Base-by-base conservation (phyloP, 1,140 invertebrate species). In the Drosophila serrata region DNA sequence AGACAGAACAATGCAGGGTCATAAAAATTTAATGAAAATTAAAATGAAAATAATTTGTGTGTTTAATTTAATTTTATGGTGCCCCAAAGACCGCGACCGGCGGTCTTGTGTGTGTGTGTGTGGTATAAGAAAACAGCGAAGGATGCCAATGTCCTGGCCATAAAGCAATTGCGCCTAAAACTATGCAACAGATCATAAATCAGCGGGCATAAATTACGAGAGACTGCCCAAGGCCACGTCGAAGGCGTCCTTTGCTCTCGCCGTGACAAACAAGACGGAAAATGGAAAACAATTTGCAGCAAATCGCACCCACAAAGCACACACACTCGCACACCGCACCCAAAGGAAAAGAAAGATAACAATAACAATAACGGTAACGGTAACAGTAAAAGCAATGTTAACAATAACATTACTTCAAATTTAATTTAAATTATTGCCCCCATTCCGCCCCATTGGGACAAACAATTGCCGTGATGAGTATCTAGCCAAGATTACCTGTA, bases 21-120 rank as follows among this genome's bases (percentile, higher is more conserved):
- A 88, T 87, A 76, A 87, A 87, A 88, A 88, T 88, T 88, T 90
- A 90, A 88, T 88, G 84, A 88, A 88, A 88, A 88, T 88, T 90
- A 88, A 88, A 88, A 88, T 84, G 84, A 90, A 84, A 80, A 88
- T 88, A 90, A 90, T 88, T 88, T 88, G 85, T 88, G 85, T 78
- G 77, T 70, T 88, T 90, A 88, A 88, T 88, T 88, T 90, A 84
- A 88, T 88, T 90, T 88, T 90, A 90, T 90, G 85, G 60, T 48
- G 68, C 84, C 85, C 85, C 64, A 51, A 88, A 90, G 85, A 90
- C 70, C 40, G 45, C 61, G 59, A 29, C 46, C n/a, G n/a, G 13
- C 22, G 61, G 43, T 40, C 65, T 6, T 45, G n/a, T 40, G 40
- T 37, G 27, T n/a, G n/a, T n/a, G n/a, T n/a, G 33, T 27, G 49